Evolutionary conservation across 2,888 invertebrate species (phyloP).

Genomic region (Tillus elongatus): DNA sequence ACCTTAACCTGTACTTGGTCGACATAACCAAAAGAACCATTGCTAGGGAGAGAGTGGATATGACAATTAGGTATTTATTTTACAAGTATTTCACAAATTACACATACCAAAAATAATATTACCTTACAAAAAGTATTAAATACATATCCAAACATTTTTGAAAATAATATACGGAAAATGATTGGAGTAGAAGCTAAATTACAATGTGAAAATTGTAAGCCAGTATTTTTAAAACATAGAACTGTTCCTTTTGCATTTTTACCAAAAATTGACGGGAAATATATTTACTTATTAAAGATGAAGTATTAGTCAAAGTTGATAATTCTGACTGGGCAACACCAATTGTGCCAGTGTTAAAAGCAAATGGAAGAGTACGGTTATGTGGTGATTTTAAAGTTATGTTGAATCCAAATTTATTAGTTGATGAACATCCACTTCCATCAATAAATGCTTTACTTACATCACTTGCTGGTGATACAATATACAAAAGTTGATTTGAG

Average conservation of each 20-base stretch:
- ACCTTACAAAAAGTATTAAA: too few relatives aligned
- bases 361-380: slow-evolving; percentile 17
- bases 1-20: slow-evolving; percentile 20
- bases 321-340: slow-evolving; percentile 20
- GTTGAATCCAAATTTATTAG: slow-evolving; percentile 21
- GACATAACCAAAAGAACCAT: slow-evolving; percentile 16
- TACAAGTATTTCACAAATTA: too few relatives aligned
- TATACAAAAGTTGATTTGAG: slow-evolving; percentile 23
- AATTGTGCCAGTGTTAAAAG: slow-evolving; percentile 21
- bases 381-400: slow-evolving; percentile 25
- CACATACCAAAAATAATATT: neutral
- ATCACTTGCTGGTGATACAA: too few relatives aligned
- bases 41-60: slow-evolving; percentile 4
- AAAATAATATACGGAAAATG: too few relatives aligned
- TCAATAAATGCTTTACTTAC: too few relatives aligned
- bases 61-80: slow-evolving; percentile 11
- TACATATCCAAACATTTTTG: too few relatives aligned
- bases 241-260: slow-evolving; percentile 17
- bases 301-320: slow-evolving; percentile 18
- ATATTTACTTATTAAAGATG: slow-evolving; percentile 15
- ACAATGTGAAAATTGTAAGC: slow-evolving; percentile 16
- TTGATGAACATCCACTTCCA: slow-evolving; percentile 22
- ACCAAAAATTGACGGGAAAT: slow-evolving; percentile 18
- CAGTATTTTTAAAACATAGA: slow-evolving; percentile 17
- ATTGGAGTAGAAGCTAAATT: slow-evolving; percentile 12